phyloP scores from a whole-genome alignment of 2,113 vertebrate genomes.

The Barnardius zonarius region DNA sequence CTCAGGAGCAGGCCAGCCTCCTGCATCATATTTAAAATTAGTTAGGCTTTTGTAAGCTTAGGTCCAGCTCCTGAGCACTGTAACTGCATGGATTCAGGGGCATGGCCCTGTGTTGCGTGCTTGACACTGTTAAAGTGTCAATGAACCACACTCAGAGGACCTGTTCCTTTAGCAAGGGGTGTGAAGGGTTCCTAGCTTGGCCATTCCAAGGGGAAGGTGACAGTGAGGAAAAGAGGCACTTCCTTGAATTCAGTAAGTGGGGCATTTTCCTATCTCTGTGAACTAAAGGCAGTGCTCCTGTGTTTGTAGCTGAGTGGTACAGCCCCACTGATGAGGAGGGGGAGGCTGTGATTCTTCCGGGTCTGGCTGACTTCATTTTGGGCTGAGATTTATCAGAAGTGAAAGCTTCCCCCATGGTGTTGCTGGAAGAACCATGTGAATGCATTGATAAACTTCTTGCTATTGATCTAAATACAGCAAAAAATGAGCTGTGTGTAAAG shows the following conservation, averaged over 20 bases:
- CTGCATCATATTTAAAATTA: accelerated
- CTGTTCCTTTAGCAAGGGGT: neutral
- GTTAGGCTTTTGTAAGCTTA: neutral
- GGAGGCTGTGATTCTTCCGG: neutral
- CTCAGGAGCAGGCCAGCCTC: accelerated
- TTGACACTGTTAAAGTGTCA: accelerated
- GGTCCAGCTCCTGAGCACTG: neutral
- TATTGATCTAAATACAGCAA: neutral
- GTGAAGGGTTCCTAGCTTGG: neutral
- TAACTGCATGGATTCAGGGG: neutral
- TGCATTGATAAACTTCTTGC: neutral
- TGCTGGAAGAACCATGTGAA: too few relatives aligned
- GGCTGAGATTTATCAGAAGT: neutral
- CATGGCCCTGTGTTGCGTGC: neutral
- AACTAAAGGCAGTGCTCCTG: neutral
- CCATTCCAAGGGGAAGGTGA: neutral
- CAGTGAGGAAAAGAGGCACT: neutral
- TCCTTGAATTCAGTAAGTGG: neutral
- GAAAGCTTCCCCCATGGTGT: neutral
- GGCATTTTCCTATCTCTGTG: neutral
- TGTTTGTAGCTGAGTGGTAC: neutral
- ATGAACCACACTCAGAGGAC: neutral
- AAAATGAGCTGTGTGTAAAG: neutral
- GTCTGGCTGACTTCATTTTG: neutral
- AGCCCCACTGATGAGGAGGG: neutral